phyloP scores from a whole-genome alignment of 2,113 vertebrate genomes.

The Loxodonta africana region DNA sequence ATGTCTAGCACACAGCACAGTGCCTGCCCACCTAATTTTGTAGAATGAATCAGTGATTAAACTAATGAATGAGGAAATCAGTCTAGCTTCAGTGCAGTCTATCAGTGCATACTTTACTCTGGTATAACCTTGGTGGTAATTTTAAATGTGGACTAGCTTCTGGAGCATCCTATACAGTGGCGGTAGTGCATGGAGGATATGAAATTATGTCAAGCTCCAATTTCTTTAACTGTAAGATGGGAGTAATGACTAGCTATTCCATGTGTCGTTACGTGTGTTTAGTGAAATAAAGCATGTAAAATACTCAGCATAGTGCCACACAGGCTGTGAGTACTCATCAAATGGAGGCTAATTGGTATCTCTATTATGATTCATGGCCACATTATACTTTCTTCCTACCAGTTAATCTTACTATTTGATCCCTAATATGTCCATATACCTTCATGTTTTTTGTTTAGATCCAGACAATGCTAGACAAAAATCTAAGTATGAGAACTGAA shows the following conservation, averaged over 20 bases:
- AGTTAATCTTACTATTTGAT: background rate
- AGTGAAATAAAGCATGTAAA: background rate
- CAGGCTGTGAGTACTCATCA: background rate
- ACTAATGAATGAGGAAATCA: background rate
- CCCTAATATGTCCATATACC: background rate
- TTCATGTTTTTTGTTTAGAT: slow-evolving; percentile 1
- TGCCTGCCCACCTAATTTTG: background rate
- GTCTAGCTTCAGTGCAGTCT: background rate
- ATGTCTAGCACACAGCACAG: background rate
- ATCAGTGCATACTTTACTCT: background rate
- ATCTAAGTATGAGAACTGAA: background rate
- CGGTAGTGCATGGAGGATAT: background rate
- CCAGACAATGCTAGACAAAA: background rate
- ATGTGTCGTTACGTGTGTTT: rapidly evolving
- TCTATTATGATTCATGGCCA: background rate
- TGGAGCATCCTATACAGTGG: background rate
- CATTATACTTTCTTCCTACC: background rate
- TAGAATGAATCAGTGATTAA: background rate
- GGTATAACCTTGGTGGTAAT: background rate
- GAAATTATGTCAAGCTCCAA: background rate
- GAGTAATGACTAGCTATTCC: background rate
- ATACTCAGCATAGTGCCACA: background rate
- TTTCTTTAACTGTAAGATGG: background rate
- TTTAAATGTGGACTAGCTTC: background rate
- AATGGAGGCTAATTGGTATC: no score